These are phyloP conservation scores for Apostichopus japonicus DNA, from an alignment of 35 echinoderm and acorn worm species.

Conservation along the genomic window DNA sequence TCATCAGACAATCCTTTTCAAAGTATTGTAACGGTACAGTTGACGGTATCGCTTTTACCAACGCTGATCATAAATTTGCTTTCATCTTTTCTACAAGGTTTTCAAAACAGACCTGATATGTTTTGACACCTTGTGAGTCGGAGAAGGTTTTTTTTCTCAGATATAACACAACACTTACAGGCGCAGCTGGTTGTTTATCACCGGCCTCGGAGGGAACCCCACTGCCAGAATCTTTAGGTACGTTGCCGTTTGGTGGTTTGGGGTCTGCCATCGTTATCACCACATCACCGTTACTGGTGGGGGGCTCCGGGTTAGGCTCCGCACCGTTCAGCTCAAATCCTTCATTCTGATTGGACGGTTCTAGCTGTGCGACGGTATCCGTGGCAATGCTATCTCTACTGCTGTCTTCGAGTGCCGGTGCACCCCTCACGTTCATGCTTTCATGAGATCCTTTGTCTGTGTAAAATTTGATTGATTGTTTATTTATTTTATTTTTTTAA, in stretches of 20 bases:
- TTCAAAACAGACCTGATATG: too few relatives aligned
- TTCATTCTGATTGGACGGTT: constrained; percentile 16
- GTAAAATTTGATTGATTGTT: neutral
- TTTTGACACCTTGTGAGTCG: too few relatives aligned
- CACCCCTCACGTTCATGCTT: neutral
- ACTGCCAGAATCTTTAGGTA: constrained; percentile 10
- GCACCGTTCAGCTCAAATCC: neutral
- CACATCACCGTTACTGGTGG: constrained; percentile 13
- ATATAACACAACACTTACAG: neutral
- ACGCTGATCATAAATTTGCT: too few relatives aligned
- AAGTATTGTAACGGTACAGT: too few relatives aligned
- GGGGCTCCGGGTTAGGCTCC: neutral
- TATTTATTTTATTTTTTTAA: neutral
- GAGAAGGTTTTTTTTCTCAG: too few relatives aligned
- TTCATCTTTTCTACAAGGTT: too few relatives aligned
- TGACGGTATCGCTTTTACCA: too few relatives aligned
- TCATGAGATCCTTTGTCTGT: neutral
- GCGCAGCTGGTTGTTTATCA: neutral
- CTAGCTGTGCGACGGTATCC: constrained; percentile 30
- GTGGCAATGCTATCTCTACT: neutral
- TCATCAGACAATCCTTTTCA: too few relatives aligned
- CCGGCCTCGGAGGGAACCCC: neutral
- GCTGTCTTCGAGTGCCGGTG: neutral
- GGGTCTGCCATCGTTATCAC: constrained; percentile 18
- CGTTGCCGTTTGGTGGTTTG: constrained; percentile 45